Conservation (phyloP, 1,140 invertebrate genomes). For the Drosophila kepulauana region DNA sequence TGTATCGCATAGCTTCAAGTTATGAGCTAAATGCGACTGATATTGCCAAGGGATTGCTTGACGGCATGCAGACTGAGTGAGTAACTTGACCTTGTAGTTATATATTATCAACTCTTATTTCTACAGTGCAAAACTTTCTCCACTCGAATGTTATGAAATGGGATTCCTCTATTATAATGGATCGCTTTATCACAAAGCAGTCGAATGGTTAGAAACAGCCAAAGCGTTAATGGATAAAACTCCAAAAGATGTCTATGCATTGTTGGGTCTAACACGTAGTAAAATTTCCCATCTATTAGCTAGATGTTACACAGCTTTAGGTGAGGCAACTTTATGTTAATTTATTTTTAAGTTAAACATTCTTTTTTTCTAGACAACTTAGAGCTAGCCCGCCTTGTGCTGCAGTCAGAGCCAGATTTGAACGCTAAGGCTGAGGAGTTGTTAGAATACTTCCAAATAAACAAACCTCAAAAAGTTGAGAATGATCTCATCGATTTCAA, state of each 20-base stretch:
- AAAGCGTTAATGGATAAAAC: not conserved
- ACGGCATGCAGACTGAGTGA: constrained; percentile 92
- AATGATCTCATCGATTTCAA: not conserved
- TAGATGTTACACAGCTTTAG: constrained; percentile 6
- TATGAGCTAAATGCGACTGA: constrained; percentile 94
- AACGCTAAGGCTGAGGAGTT: not conserved
- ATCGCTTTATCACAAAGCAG: not conserved
- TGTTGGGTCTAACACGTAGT: not conserved
- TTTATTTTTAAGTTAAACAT: not conserved
- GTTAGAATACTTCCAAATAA: not conserved
- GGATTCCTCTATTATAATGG: constrained; percentile 25
- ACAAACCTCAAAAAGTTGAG: not conserved
- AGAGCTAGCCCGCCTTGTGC: not conserved
- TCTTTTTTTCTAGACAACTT: not conserved
- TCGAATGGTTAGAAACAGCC: constrained; percentile 7
- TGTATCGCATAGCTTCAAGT: constrained; percentile 96
- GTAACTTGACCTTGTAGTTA: constrained; percentile 2
- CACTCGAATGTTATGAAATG: constrained; percentile 51
- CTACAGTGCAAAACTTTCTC: constrained; percentile 31
- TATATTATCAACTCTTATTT: not conserved
- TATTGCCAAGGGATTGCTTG: constrained; percentile 93
- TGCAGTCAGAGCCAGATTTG: not conserved
- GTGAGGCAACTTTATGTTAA: not conserved
- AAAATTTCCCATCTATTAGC: constrained; percentile 33
- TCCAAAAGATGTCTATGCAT: not conserved